These are phyloP conservation scores for Carcina quercana DNA, from an alignment of 2,888 invertebrate genomes.

Conservation along the genomic window DNA sequence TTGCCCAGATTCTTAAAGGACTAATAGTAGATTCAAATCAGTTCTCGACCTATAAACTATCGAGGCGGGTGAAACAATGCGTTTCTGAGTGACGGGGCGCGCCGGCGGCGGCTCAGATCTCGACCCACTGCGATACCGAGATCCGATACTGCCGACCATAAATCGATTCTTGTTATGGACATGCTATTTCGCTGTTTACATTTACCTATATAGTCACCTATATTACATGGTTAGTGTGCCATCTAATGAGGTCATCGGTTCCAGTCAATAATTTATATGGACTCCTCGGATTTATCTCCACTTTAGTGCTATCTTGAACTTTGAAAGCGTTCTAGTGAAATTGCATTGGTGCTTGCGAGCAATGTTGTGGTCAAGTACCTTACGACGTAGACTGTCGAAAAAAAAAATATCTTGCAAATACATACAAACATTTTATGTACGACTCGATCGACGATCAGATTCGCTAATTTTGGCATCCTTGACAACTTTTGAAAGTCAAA, in stretches of 20 bases:
- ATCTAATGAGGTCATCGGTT: constrained; percentile 55
- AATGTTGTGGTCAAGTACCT: no score
- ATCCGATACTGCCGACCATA: constrained; percentile 50
- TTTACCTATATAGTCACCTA: constrained; percentile 45
- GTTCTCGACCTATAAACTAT: no score
- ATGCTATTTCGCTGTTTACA: constrained; percentile 55
- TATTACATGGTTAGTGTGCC: constrained; percentile 51
- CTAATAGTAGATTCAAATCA: no score
- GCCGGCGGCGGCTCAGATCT: constrained; percentile 36
- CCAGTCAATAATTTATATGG: constrained; percentile 33
- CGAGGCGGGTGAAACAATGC: constrained; percentile 61
- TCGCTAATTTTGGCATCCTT: no score
- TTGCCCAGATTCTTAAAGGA: no score
- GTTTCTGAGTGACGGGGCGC: constrained; percentile 58
- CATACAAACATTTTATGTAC: no score
- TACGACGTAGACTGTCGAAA: no score
- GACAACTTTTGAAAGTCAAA: no score
- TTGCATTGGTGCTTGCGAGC: neutral
- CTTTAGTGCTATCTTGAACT: constrained; percentile 27
- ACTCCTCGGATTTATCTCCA: constrained; percentile 28
- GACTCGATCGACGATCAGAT: no score
- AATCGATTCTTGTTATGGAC: constrained; percentile 61
- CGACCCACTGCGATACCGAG: constrained; percentile 54
- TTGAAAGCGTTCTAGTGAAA: constrained; percentile 9
- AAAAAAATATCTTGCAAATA: no score